Conservation (phyloP, 2,888 invertebrate genomes). For the Lissonota sp. region DNA sequence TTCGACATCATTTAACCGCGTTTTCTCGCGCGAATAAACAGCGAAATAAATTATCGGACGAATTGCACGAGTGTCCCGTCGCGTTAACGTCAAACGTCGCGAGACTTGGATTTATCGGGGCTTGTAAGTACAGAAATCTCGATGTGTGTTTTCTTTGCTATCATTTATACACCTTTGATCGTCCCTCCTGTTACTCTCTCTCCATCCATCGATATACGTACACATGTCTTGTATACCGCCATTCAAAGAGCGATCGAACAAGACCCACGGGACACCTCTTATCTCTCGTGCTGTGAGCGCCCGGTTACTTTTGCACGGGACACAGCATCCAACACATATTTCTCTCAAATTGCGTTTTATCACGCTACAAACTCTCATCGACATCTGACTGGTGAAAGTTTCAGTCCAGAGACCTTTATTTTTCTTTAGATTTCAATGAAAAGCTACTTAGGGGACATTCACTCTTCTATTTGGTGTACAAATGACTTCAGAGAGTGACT, state of each 20-base stretch:
- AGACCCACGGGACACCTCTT: constrained; percentile 52
- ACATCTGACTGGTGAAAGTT: constrained; percentile 44
- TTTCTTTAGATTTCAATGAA: neutral
- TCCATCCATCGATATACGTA: constrained; percentile 30
- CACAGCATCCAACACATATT: no score
- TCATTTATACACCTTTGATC: constrained; percentile 19
- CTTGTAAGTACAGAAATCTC: constrained; percentile 25
- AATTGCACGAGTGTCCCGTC: constrained; percentile 6
- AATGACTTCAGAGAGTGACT: no score
- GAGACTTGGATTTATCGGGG: neutral
- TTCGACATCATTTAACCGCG: neutral
- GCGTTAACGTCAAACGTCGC: constrained; percentile 14
- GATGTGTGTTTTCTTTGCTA: constrained; percentile 19
- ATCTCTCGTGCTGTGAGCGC: constrained; percentile 38
- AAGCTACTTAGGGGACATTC: neutral
- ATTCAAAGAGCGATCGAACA: constrained; percentile 42
- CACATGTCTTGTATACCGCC: constrained; percentile 24
- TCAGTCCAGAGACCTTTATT: no score
- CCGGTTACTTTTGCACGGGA: constrained; percentile 6
- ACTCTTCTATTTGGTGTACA: no score
- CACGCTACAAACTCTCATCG: neutral
- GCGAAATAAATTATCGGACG: constrained; percentile 9
- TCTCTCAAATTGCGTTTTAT: constrained; percentile 23
- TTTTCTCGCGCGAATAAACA: neutral
- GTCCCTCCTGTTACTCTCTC: neutral